Evolutionary conservation across 2,888 invertebrate species (phyloP), one percentile per base, ranked within the genome.

Genomic region (Drymonia ruficornis): DNA sequence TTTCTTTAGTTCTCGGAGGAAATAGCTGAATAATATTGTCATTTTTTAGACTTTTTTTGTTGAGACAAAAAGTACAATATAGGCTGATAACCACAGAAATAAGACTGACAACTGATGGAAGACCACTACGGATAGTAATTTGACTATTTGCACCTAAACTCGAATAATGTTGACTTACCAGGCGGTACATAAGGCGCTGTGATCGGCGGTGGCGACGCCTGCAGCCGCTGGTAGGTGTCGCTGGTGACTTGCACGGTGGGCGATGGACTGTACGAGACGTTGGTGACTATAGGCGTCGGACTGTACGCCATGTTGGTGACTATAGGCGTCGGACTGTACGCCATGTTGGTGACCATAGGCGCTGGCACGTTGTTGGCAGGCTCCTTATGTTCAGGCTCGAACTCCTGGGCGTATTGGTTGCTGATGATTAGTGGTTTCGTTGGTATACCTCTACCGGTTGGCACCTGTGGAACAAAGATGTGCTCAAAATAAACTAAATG

Each of bases 351-450:
- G 18, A 75, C 57, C 2, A 63, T 65, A 12, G 78, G 72, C 36
- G 67, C 52, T 7, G 69, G 65, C 18, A 65, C 61, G 40, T 38
- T 59, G 19, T 43, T 38, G 34, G 61, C 49, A 16, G 74, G 73
- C 34, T 89, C 89, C 56, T 91, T 91, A 48, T 77, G 76, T 28
- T 87, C 87, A 56, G 94, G 88, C 55, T 93, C 93, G 55, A 81
- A 88, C 65, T 93, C 92, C 56, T 91, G 89, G 45, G 91, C 93
- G 62, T 92, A 93, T 54, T 91, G 91, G 67, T 93, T 93, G 74
- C 89, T 84, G 68, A 93, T 93, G 58, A 93, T 89, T 36, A 93
- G 83, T 0, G 91, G 87, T 52, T 87, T 91, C 48, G 74, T 73
- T 7, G 83, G 78, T 36, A 90, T 74, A 18, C 91, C 89, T n/a